Conservation (phyloP, 2,113 vertebrate genomes). For the Lutjanus erythropterus region DNA sequence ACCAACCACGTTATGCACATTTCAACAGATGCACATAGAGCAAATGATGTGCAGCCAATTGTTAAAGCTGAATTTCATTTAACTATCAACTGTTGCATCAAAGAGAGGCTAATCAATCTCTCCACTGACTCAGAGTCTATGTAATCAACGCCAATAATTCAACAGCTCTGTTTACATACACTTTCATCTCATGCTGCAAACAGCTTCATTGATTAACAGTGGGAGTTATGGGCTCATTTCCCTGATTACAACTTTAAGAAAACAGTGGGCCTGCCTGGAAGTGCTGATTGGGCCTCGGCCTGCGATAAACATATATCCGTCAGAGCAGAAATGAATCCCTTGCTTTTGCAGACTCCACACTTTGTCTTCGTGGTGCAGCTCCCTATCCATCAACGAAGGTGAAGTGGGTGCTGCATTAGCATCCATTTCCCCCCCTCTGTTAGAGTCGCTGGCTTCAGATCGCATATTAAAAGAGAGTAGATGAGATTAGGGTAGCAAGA, state of each 20-base stretch:
- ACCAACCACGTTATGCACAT: not conserved
- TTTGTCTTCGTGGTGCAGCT: slow-evolving; percentile 48
- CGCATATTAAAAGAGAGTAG: slow-evolving; percentile 56
- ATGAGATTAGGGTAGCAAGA: slow-evolving; percentile 32
- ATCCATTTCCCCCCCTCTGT: slow-evolving; percentile 57
- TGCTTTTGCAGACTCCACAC: slow-evolving; percentile 79
- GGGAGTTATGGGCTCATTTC: slow-evolving; percentile 89
- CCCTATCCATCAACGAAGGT: slow-evolving; percentile 70
- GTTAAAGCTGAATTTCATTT: slow-evolving; percentile 34
- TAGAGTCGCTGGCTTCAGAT: slow-evolving; percentile 39
- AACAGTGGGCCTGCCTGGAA: slow-evolving; percentile 83
- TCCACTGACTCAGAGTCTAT: slow-evolving; percentile 37
- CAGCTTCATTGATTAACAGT: slow-evolving; percentile 80
- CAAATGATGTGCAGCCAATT: not conserved
- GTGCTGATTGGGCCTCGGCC: slow-evolving; percentile 83
- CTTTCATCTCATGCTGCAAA: slow-evolving; percentile 59
- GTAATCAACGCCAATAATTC: slow-evolving; percentile 70
- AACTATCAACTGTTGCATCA: slow-evolving; percentile 45
- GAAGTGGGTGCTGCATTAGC: slow-evolving; percentile 72
- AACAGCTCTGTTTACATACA: slow-evolving; percentile 68
- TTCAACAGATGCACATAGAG: not conserved
- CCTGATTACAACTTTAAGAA: slow-evolving; percentile 90
- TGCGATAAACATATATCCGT: slow-evolving; percentile 80
- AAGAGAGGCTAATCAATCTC: slow-evolving; percentile 41
- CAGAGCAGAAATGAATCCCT: slow-evolving; percentile 76